Evolutionary conservation across 1,140 invertebrate genomes (phyloP).

Genomic region (Thaumatotibia leucotreta): DNA sequence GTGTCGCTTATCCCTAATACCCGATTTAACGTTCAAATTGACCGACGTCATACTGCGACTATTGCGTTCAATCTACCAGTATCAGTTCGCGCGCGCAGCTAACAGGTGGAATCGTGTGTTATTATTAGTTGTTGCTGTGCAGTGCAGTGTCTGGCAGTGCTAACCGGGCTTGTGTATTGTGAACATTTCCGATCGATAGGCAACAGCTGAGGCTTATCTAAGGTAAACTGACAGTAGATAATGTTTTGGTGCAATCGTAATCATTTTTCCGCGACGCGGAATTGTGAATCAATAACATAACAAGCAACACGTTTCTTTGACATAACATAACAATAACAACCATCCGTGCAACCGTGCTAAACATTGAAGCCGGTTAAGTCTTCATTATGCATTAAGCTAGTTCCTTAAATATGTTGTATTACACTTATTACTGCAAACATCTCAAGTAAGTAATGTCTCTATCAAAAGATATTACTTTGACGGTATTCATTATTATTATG

Average conservation of each 20-base stretch:
- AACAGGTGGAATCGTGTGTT: conserved; percentile 57
- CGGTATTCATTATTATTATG: no score
- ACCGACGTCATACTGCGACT: neutral
- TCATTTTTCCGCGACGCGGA: neutral
- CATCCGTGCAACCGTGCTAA: no score
- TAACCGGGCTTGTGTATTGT: conserved; percentile 15
- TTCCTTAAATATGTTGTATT: no score
- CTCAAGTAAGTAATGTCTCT: no score
- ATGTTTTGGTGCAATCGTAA: neutral
- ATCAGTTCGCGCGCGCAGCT: conserved; percentile 13
- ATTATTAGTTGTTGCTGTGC: conserved; percentile 50
- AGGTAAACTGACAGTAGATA: conserved; percentile 38
- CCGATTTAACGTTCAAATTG: conserved; percentile 19
- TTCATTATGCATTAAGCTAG: no score
- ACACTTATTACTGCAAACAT: no score
- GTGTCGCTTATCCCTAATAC: conserved; percentile 25
- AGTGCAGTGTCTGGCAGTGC: conserved; percentile 41
- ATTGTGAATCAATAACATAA: neutral
- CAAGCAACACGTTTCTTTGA: no score
- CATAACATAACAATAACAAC: no score
- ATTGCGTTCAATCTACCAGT: neutral
- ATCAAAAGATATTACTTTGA: no score
- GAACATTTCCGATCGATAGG: conserved; percentile 49
- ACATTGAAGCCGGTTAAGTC: no score
- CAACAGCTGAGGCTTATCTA: conserved; percentile 52